Base-by-base conservation (phyloP, 2,888 invertebrate species). In the Metallyticus violacea region DNA sequence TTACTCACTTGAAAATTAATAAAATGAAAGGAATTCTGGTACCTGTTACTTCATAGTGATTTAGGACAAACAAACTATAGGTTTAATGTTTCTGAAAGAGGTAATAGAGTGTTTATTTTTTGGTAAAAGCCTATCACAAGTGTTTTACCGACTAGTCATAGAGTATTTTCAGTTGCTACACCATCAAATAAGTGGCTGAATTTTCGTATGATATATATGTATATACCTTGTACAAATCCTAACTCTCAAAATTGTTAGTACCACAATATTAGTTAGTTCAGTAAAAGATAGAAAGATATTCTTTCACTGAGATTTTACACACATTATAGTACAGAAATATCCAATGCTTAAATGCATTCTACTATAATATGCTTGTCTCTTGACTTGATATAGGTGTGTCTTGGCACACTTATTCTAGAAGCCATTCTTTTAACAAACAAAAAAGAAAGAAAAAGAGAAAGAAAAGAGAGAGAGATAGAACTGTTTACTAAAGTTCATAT, bases 31-130 rank as follows among this genome's bases (percentile, higher is more conserved):
- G 15, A 62, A 62, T 40, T 62, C 40, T 62, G 40, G 4, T 62
- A 62, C 9, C 40, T 62, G 9, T 62, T 15, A 15, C 40, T 62
- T 62, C 40, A 62, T 62, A 62, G 22, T 62, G 15, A 62, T 62
- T 62, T 22, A 62, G 40, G 22, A 22, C 22, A 62, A 62, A 62
- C 7, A 76, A 82, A 76, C 76, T 82, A 26, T 30, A 83, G 28
- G 7, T 77, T 28, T 25, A 83, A 83, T 83, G 83, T 83, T 83
- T 77, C 29, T 83, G 77, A 83, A 77, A 83, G 83, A 83, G 83
- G 83, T 83, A 83, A 83, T 28, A 62, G 40, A 15, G 40, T 62
- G 9, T 62, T 62, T 62, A 9, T 62, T 62, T 62, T 62, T 62
- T 62, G 40, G 40, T 62, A 62, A 62, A 62, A 62, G 40, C 40